Conservation (phyloP, 1,140 invertebrate species). For the Aphaenogaster floridana region DNA sequence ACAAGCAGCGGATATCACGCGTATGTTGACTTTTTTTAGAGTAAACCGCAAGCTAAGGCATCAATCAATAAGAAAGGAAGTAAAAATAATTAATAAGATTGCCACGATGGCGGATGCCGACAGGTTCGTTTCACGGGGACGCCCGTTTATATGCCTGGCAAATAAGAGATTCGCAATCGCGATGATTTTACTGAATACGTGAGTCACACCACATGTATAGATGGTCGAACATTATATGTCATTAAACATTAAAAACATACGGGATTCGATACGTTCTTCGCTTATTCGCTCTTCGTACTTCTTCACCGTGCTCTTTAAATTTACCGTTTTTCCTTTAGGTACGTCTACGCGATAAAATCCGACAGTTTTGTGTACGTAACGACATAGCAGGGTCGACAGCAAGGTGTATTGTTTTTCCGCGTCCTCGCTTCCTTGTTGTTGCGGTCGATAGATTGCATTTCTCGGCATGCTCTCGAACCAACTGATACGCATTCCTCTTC, state of each 20-base stretch:
- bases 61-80: slow-evolving; percentile 52
- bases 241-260: background rate
- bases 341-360: slow-evolving; percentile 47
- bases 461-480: slow-evolving; percentile 66
- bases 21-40: slow-evolving; percentile 24
- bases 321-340: background rate
- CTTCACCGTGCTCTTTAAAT: background rate
- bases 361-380: slow-evolving; percentile 13
- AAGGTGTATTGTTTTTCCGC: slow-evolving; percentile 74
- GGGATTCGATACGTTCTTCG: background rate
- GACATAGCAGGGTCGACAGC: slow-evolving; percentile 17
- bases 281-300: background rate
- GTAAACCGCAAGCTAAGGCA: slow-evolving; percentile 23
- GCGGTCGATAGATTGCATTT: slow-evolving; percentile 77
- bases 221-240: background rate
- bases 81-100: slow-evolving; percentile 57
- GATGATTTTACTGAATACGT: slow-evolving; percentile 24
- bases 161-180: slow-evolving; percentile 37
- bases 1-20: slow-evolving; percentile 43
- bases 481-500: slow-evolving; percentile 66
- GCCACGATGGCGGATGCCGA: slow-evolving; percentile 30
- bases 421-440: slow-evolving; percentile 74
- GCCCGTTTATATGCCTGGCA: slow-evolving; percentile 16
- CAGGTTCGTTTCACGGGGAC: background rate
- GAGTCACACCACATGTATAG: background rate